Base-by-base conservation (phyloP, 2,797 vertebrate species). In the Emys orbicularis region DNA sequence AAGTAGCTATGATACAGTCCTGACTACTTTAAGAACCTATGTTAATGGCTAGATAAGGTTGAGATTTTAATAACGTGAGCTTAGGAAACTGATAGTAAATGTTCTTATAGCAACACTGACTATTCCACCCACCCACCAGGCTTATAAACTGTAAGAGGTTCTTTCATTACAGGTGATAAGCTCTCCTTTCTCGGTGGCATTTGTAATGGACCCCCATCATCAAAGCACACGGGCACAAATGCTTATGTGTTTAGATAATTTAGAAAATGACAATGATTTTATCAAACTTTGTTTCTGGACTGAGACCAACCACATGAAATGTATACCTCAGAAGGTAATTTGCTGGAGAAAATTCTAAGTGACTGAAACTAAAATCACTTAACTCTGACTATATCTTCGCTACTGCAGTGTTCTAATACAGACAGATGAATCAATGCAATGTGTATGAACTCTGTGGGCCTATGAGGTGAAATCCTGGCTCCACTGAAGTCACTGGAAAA, bases 21-120 rank as follows among this genome's bases (percentile, higher is more conserved):
- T 65, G 52, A 23, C 19, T 93, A 53, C 41, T 92, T 74, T 83
- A 90, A 77, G 85, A 96, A 12, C 41, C 29, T 12, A 1, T 8
- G 11, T 79, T 87, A 80, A 95, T 92, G 50, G 44, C 31, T 68
- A 4, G 3, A 65, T 52, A 92, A 90, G 4, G 47, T 29, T 49
- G 79, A 87, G 88, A 96, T 95, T 92, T 94, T 96, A 96, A 93
- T 87, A 52, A 61, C 41, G 56, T 27, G 84, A 86, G 11, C 6
- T 79, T 90, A 85, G 90, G 88, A 92, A 84, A 92, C 6, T 61
- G 57, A 84, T 81, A 94, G 82, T 77, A 88, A 27, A 88, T 72
- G n/a, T 61, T 96, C 7, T 79, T 92, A 65, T 52, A 90, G 80
- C 79, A 85, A 72, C 52, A 82, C 72, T 79, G 76, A 81, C 49